phyloP scores from a whole-genome alignment of 2,888 invertebrate genomes.

The Oscheius sp. region DNA sequence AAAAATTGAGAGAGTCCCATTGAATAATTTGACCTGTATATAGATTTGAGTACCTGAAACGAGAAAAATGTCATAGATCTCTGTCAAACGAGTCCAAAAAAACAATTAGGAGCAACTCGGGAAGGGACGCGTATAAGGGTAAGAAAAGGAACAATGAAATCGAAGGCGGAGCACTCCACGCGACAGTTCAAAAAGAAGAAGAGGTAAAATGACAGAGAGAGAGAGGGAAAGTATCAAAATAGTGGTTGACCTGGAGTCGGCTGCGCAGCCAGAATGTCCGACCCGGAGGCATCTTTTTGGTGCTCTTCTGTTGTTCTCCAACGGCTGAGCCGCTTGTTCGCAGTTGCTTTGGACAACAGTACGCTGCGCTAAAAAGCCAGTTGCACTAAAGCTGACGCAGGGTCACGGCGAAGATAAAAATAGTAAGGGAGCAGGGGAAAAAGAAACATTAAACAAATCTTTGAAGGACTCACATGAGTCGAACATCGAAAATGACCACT shows the following conservation, averaged over 20 bases:
- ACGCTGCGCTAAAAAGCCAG: slow-evolving; percentile 4
- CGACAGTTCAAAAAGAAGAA: too few relatives aligned
- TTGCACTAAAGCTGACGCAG: slow-evolving; percentile 2
- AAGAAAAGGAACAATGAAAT: slow-evolving; percentile 4
- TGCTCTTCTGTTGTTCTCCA: slow-evolving; percentile 25
- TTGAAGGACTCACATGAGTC: not conserved
- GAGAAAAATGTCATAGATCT: too few relatives aligned
- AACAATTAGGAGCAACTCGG: not conserved
- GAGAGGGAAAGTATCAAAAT: not conserved
- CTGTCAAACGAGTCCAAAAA: too few relatives aligned
- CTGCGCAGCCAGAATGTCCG: not conserved
- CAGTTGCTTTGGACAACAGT: slow-evolving; percentile 33
- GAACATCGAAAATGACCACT: not conserved
- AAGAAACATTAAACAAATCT: not conserved
- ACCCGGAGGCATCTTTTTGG: slow-evolving; percentile 28
- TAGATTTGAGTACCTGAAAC: too few relatives aligned
- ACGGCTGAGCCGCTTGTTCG: slow-evolving; percentile 35
- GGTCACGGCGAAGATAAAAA: not conserved
- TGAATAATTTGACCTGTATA: too few relatives aligned
- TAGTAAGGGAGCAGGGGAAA: not conserved
- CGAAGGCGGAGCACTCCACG: not conserved
- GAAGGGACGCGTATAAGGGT: not conserved
- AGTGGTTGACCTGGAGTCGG: not conserved
- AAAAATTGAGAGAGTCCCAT: not conserved
- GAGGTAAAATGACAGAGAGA: too few relatives aligned